Evolutionary conservation across 1,140 invertebrate species (phyloP).

Genomic region (Euglossa dilemma): DNA sequence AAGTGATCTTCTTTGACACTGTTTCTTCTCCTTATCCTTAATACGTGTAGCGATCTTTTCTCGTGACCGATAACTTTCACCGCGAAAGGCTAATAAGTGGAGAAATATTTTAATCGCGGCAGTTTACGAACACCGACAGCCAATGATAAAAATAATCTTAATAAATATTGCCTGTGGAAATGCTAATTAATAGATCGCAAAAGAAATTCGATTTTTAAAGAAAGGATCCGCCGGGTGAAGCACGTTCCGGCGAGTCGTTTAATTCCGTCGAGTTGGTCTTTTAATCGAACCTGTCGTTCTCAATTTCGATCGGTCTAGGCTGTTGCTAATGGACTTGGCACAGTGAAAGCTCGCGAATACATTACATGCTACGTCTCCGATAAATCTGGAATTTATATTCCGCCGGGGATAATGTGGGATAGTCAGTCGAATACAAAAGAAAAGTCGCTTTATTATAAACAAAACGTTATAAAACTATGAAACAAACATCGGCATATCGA

Average conservation of each 20-base stretch:
- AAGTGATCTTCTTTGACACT: conserved; percentile 73
- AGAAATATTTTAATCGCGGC: background rate
- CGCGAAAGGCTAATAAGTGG: conserved; percentile 11
- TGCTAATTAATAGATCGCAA: background rate
- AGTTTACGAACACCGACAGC: background rate
- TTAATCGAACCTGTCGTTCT: background rate
- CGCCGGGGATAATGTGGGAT: background rate
- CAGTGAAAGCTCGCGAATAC: conserved; percentile 25
- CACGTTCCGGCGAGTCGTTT: no score
- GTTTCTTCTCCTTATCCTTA: conserved; percentile 45
- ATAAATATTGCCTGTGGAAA: rapidly evolving
- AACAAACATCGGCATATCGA: conserved; percentile 67
- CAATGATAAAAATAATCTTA: background rate
- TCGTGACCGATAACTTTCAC: conserved; percentile 55
- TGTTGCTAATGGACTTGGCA: background rate
- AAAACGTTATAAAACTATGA: conserved; percentile 64
- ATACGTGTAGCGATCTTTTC: conserved; percentile 26
- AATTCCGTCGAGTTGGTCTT: background rate
- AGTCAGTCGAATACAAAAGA: conserved; percentile 4
- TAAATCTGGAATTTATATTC: background rate
- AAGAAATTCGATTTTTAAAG: no score
- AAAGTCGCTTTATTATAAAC: conserved; percentile 75
- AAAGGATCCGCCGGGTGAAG: no score
- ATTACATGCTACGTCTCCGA: background rate
- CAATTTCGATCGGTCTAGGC: background rate